Percentiles rank a stretch among this genome's conserved stretches.
phyloP scores from a whole-genome alignment of 2,888 invertebrate genomes.

The Polietes domitor region DNA sequence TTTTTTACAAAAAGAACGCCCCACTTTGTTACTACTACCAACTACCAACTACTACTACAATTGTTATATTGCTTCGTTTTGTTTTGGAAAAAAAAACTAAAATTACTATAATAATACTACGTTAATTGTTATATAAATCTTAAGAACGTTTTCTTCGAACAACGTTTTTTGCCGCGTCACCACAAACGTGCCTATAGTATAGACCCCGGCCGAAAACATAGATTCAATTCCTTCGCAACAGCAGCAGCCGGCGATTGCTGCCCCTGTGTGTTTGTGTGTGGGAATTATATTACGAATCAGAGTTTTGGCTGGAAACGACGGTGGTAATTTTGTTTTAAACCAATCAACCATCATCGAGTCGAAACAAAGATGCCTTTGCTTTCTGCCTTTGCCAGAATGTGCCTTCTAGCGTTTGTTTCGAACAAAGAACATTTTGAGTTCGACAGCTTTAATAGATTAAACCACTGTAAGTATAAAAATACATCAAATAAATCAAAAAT shows the following conservation, averaged over 20 bases:
- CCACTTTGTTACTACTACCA: background rate
- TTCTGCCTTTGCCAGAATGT: constrained; percentile 67
- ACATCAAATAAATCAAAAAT: constrained; percentile 29
- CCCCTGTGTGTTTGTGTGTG: background rate
- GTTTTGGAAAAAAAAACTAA: constrained; percentile 8
- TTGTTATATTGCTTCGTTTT: constrained; percentile 63
- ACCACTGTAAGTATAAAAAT: constrained; percentile 54
- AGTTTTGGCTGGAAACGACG: constrained; percentile 52
- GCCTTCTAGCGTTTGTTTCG: constrained; percentile 56
- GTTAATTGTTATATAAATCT: constrained; percentile 39
- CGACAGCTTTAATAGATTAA: constrained; percentile 58
- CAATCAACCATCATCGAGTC: constrained; percentile 3
- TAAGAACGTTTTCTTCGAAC: constrained; percentile 46
- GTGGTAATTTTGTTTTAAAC: background rate
- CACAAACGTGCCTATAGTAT: constrained; percentile 66
- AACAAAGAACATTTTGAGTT: constrained; percentile 57
- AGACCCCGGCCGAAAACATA: constrained; percentile 62
- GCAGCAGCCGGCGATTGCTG: background rate
- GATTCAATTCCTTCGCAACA: constrained; percentile 49
- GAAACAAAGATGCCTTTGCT: constrained; percentile 64
- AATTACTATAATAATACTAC: background rate
- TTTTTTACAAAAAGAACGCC: background rate
- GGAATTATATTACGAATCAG: constrained; percentile 55
- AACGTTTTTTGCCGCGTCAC: constrained; percentile 65
- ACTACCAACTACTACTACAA: constrained; percentile 18